Evolutionary conservation across 2,113 vertebrate genomes (phyloP).

Genomic region (Brachyhypopomus occidentalis): DNA sequence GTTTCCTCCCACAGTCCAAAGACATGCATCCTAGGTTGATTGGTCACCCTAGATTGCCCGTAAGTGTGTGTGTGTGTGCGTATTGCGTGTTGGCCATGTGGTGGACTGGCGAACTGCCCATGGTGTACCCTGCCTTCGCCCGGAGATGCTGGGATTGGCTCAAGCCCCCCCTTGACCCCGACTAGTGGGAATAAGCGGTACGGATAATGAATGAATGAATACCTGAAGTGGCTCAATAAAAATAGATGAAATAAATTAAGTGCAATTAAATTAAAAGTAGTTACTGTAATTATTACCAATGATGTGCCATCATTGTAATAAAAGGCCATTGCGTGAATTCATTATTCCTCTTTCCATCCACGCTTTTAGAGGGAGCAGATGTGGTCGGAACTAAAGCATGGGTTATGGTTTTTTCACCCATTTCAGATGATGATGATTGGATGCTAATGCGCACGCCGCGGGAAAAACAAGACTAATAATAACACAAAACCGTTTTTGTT

Average conservation of each 20-base stretch:
- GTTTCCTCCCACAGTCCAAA: too few species aligned
- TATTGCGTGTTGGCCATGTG: too few species aligned
- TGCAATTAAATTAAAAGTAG: background rate
- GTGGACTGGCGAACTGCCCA: too few species aligned
- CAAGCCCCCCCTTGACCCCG: too few species aligned
- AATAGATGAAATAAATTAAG: background rate
- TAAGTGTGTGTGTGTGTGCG: too few species aligned
- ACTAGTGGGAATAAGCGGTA: too few species aligned
- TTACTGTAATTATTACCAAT: conserved; percentile 19
- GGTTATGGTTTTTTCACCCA: background rate
- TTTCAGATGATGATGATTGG: background rate
- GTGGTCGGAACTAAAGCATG: background rate
- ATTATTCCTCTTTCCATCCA: background rate
- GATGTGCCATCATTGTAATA: background rate
- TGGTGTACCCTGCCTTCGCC: too few species aligned
- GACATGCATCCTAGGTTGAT: too few species aligned
- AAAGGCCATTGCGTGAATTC: background rate
- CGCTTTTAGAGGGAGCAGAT: background rate
- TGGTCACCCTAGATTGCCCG: too few species aligned
- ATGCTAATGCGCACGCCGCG: background rate
- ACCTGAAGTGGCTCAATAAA: background rate
- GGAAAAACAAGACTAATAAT: background rate
- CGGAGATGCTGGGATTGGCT: too few species aligned
- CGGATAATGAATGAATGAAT: too few species aligned
- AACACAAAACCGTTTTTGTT: background rate